A percentile compares a stretch with the other conserved stretches of the same genome.
Conservation (phyloP, 1,140 invertebrate genomes). For the Cydia splendana region DNA sequence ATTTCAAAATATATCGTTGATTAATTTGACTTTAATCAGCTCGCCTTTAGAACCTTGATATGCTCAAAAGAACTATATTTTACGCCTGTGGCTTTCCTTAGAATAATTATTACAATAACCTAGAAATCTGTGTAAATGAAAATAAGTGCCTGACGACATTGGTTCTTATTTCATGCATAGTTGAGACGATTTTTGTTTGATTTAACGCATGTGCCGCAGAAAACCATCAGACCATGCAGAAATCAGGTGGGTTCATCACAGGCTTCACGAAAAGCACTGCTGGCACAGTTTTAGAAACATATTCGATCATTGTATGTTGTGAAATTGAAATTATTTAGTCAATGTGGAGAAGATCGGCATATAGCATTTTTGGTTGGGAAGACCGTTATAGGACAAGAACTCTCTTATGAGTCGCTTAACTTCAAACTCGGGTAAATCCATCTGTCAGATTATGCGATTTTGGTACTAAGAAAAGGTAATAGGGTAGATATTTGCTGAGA, state of each 20-base stretch:
- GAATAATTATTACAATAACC: not conserved
- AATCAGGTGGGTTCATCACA: slow-evolving; percentile 63
- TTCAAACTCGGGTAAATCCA: too few relatives aligned
- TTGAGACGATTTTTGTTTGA: slow-evolving; percentile 44
- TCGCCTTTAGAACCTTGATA: too few relatives aligned
- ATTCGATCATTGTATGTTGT: not conserved
- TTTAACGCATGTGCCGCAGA: slow-evolving; percentile 67
- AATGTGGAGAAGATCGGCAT: too few relatives aligned
- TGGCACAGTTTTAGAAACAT: not conserved
- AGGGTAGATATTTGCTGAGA: too few relatives aligned
- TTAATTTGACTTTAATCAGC: too few relatives aligned
- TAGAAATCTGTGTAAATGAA: slow-evolving; percentile 35
- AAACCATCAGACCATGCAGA: slow-evolving; percentile 58
- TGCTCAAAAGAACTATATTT: not conserved
- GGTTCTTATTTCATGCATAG: not conserved
- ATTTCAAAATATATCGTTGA: too few relatives aligned
- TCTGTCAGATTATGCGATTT: too few relatives aligned
- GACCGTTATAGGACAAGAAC: too few relatives aligned
- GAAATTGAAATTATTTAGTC: too few relatives aligned
- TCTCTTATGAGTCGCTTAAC: too few relatives aligned
- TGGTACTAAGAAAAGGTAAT: too few relatives aligned
- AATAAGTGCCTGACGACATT: not conserved
- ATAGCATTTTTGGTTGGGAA: too few relatives aligned
- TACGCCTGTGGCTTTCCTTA: not conserved
- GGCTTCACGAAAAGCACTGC: not conserved